Percentiles rank a stretch among this genome's conserved stretches.
These are phyloP conservation scores for Calonectris borealis DNA, from an alignment of 2,113 vertebrate genomes.

Conservation along the genomic window DNA sequence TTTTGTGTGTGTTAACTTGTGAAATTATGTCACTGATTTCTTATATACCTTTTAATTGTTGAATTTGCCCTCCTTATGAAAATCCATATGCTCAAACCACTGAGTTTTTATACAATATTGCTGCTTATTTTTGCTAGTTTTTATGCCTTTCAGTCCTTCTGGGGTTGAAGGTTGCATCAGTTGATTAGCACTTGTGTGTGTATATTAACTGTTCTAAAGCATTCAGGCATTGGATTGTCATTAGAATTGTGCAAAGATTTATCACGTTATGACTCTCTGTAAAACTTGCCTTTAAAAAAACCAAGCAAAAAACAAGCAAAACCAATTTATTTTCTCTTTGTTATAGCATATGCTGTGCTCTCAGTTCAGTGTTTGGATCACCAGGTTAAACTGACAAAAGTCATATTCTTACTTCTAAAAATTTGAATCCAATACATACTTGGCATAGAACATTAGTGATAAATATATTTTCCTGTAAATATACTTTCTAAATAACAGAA, in stretches of 20 bases:
- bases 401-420: background rate
- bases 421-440: background rate
- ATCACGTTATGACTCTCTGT: background rate
- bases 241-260: background rate
- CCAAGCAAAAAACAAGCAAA: background rate
- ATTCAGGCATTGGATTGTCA: background rate
- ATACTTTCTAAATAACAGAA: background rate
- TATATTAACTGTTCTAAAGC: background rate
- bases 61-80: background rate
- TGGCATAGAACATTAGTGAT: background rate
- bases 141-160: background rate
- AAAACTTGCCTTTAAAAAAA: background rate
- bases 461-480: background rate
- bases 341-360: background rate
- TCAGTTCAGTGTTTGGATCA: background rate
- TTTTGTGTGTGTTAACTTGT: background rate
- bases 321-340: background rate
- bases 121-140: background rate
- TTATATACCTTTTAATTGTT: background rate
- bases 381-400: background rate
- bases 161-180: background rate
- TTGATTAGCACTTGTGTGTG: background rate
- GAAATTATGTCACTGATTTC: background rate
- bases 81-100: background rate
- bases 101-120: background rate